A percentile compares a stretch with the other conserved stretches of the same genome.
phyloP scores from a whole-genome alignment of 1,140 invertebrate genomes.

The Euwallacea fornicatus region DNA sequence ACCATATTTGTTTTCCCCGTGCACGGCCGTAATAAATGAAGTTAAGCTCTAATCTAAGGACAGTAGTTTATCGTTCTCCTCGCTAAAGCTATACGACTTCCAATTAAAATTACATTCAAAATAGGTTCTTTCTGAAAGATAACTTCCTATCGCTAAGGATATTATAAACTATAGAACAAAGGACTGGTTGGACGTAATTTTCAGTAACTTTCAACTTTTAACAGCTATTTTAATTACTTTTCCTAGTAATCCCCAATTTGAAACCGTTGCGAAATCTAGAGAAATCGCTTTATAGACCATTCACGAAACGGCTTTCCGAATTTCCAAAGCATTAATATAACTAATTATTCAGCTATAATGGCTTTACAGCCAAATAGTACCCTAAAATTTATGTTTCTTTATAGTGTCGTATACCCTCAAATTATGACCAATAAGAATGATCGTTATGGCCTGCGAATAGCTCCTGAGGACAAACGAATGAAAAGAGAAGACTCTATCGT shows the following conservation, averaged over 20 bases:
- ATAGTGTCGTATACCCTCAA: conserved; percentile 28
- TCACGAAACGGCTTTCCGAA: conserved; percentile 6
- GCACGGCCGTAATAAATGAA: conserved; percentile 22
- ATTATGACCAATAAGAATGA: conserved; percentile 34
- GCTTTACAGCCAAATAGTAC: conserved; percentile 30
- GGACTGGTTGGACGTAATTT: not conserved
- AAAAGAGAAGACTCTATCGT: conserved; percentile 17
- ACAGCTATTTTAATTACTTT: conserved; percentile 21
- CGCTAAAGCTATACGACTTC: not conserved
- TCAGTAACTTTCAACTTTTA: conserved; percentile 16
- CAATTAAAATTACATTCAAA: too few species aligned
- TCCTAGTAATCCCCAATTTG: not conserved
- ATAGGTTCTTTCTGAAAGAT: too few species aligned
- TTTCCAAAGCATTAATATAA: conserved; percentile 25
- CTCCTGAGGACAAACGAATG: conserved; percentile 25
- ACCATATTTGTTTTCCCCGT: conserved; percentile 11
- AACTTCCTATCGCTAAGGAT: too few species aligned
- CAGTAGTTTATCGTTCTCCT: not conserved
- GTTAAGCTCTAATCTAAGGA: not conserved
- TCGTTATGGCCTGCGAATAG: conserved; percentile 24
- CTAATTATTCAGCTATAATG: conserved; percentile 33
- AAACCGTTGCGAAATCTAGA: conserved; percentile 8
- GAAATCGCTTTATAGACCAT: conserved; percentile 19
- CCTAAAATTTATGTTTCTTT: conserved; percentile 29
- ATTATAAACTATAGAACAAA: not conserved